Conservation (phyloP, 2,888 invertebrate species). For the Apantesis nais region DNA sequence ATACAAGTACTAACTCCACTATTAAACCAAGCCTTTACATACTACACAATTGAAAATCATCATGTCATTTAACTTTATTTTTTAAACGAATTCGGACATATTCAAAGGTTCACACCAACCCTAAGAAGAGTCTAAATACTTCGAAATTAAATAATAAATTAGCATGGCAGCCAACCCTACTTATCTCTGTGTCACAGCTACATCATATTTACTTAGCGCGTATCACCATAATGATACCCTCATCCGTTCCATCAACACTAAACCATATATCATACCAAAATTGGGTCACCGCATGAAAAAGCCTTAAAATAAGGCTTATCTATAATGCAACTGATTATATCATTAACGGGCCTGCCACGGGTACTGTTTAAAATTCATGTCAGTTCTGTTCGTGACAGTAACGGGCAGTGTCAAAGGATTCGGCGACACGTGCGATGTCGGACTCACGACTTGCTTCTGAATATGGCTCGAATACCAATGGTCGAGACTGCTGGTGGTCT, state of each 20-base stretch:
- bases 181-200: neutral
- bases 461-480: constrained; percentile 43
- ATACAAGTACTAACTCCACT: too few species aligned
- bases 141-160: neutral
- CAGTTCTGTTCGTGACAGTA: constrained; percentile 51
- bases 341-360: constrained; percentile 40
- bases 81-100: neutral
- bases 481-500: constrained; percentile 38
- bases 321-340: constrained; percentile 46
- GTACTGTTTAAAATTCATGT: constrained; percentile 57
- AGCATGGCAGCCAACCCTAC: neutral
- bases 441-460: constrained; percentile 37
- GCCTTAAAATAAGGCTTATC: constrained; percentile 42
- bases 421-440: constrained; percentile 35
- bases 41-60: neutral
- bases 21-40: too few species aligned
- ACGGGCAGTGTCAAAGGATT: constrained; percentile 53
- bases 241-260: constrained; percentile 14
- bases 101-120: neutral
- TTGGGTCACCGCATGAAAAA: constrained; percentile 37
- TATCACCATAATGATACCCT: neutral
- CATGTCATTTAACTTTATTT: neutral
- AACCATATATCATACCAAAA: constrained; percentile 26
- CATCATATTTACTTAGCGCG: neutral
- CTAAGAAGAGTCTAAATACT: neutral